phyloP scores from a whole-genome alignment of 2,888 invertebrate species.

The Ophion obscuratus region DNA sequence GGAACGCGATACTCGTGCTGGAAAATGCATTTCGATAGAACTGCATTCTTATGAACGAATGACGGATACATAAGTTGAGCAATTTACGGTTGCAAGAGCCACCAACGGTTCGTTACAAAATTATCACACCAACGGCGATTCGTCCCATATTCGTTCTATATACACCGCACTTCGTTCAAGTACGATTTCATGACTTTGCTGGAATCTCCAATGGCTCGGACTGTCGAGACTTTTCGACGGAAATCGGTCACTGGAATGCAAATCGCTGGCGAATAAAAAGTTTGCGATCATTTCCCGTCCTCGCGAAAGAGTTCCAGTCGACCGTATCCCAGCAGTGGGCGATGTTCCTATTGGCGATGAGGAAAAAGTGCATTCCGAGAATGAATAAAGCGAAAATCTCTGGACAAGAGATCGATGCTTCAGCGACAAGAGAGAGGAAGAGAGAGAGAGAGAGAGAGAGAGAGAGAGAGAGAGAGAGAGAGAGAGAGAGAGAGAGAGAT shows the following conservation, averaged over 20 bases:
- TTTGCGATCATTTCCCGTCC: not conserved
- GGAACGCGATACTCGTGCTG: not conserved
- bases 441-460: not conserved
- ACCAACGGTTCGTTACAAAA: not conserved
- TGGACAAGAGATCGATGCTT: conserved; percentile 19
- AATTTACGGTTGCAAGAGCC: not conserved
- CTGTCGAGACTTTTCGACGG: not conserved
- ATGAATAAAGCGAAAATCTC: conserved; percentile 59
- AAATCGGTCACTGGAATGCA: conserved; percentile 2
- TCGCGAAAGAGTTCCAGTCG: not conserved
- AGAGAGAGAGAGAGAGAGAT: conserved; percentile 58
- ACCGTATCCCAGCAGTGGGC: conserved; percentile 1
- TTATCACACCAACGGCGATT: not conserved
- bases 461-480: not conserved
- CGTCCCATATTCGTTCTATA: too few species aligned
- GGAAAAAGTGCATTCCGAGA: conserved; percentile 58
- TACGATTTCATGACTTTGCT: not conserved
- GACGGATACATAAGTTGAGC: not conserved
- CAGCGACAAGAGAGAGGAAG: not conserved
- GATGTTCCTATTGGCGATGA: not conserved
- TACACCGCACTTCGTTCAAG: not conserved
- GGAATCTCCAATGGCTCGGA: not conserved
- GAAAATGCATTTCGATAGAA: not conserved
- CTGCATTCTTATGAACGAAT: not conserved
- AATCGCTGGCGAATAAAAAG: not conserved